Evolutionary conservation across 1,140 invertebrate genomes (phyloP), one percentile per base, ranked within the genome.

Genomic region (Pseudomyrmex sp.): DNA sequence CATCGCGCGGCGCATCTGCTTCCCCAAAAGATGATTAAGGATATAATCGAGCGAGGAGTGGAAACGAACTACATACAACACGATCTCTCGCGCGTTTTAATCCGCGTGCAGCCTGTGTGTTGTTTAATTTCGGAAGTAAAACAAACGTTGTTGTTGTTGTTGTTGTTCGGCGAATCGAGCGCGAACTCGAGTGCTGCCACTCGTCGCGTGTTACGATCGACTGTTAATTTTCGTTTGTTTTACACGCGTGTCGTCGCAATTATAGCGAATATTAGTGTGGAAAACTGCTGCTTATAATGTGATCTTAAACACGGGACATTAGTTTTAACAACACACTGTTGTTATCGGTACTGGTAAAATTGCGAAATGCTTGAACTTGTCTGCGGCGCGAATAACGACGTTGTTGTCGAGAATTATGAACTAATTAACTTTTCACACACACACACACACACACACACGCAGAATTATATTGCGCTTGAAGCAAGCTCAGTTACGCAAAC

Each of bases 331-430:
- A 66, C 10, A 52, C 26, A 2, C 10, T 63, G 23, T 68, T 68
- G 54, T 68, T 15, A 15, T 26, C 10, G 54, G n/a, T 15, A 0
- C 4, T 35, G 35, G 26, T 18, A 18, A 18, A 68, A 35, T 63
- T 75, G 63, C 26, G 26, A 8, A n/a, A 44, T 8, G 63, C 48
- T 35, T 26, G 26, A 48, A 59, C 15, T 63, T 48, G 48, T 52
- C 26, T 68, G 44, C 48, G 12, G 26, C 74, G 13, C 48, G 54
- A 77, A 68, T 68, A 77, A 77, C 35, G 74, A 48, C 74, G 52
- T 68, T 68, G 74, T 77, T 68, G 62, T 26, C n/a, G 62, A 77
- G 74, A 77, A 77, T 77, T 77, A 77, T 77, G 74, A 77, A 66
- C 74, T 77, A 77, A 77, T 77, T 77, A 68, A 66, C 74, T 77